phyloP scores from a whole-genome alignment of 2,888 invertebrate species.

The Himalopsyche anomala region DNA sequence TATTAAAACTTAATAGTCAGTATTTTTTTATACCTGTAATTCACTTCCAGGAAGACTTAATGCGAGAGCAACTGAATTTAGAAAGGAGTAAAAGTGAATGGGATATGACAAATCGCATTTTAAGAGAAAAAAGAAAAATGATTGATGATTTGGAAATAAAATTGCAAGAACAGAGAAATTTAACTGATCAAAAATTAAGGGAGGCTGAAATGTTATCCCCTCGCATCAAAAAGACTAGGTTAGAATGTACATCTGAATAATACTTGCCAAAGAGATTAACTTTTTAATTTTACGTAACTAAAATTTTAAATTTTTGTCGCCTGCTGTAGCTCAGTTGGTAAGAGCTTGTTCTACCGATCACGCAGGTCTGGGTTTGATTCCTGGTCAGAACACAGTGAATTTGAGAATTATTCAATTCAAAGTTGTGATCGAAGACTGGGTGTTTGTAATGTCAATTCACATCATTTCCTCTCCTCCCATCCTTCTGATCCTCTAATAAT shows the following conservation, averaged over 20 bases:
- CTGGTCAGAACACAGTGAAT: too few relatives aligned
- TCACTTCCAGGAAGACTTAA: constrained; percentile 72
- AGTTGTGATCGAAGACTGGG: too few relatives aligned
- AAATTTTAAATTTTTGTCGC: too few relatives aligned
- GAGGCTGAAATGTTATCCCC: constrained; percentile 74
- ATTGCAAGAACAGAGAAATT: constrained; percentile 70
- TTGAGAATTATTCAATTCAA: too few relatives aligned
- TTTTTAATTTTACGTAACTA: too few relatives aligned
- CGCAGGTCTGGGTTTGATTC: too few relatives aligned
- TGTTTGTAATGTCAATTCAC: too few relatives aligned
- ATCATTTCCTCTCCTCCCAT: too few relatives aligned
- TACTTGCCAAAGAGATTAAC: background rate
- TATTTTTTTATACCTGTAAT: constrained; percentile 57
- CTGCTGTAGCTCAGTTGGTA: too few relatives aligned
- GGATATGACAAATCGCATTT: constrained; percentile 68
- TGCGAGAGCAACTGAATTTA: constrained; percentile 72
- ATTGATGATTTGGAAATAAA: constrained; percentile 71
- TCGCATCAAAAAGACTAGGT: constrained; percentile 76
- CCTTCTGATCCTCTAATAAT: too few relatives aligned
- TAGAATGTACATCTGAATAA: constrained; percentile 36
- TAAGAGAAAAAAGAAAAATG: constrained; percentile 72
- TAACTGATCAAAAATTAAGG: constrained; percentile 69
- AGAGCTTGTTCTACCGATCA: too few relatives aligned
- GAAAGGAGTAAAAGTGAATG: constrained; percentile 71
- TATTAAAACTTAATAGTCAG: constrained; percentile 12